Conservation (phyloP, 1,140 invertebrate genomes). For the Periplaneta americana region DNA sequence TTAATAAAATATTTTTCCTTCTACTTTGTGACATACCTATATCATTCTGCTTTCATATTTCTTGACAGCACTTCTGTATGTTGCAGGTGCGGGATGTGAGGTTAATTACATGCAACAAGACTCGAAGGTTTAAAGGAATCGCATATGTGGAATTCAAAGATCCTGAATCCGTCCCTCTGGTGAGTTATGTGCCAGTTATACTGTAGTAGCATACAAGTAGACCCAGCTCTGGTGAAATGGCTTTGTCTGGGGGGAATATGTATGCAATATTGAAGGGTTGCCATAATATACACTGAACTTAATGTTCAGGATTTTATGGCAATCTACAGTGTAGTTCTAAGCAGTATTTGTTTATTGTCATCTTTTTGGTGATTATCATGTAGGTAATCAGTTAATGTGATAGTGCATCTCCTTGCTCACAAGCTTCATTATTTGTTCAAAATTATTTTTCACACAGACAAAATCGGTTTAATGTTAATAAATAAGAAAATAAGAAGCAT, state of each 20-base stretch:
- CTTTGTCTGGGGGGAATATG: not conserved
- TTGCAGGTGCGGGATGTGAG: constrained; percentile 81
- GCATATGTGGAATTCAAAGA: constrained; percentile 99
- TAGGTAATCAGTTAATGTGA: not conserved
- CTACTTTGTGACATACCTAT: no score
- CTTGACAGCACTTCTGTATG: not conserved
- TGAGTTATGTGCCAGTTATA: constrained; percentile 42
- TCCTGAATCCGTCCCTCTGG: constrained; percentile 92
- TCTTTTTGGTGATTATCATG: no score
- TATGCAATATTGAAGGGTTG: not conserved
- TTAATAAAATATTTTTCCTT: no score
- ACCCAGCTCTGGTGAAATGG: not conserved
- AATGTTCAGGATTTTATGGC: not conserved
- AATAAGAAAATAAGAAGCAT: no score
- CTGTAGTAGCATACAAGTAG: not conserved
- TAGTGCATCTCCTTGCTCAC: no score
- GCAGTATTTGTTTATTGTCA: no score
- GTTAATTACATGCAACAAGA: constrained; percentile 99
- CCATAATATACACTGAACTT: not conserved
- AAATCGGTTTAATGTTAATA: no score
- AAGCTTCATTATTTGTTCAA: no score
- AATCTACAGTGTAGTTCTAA: no score
- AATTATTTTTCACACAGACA: no score
- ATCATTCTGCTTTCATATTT: no score
- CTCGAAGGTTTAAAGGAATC: constrained; percentile 97